Evolutionary conservation across 1,140 invertebrate species (phyloP).

Genomic region (Drosophila pachea): DNA sequence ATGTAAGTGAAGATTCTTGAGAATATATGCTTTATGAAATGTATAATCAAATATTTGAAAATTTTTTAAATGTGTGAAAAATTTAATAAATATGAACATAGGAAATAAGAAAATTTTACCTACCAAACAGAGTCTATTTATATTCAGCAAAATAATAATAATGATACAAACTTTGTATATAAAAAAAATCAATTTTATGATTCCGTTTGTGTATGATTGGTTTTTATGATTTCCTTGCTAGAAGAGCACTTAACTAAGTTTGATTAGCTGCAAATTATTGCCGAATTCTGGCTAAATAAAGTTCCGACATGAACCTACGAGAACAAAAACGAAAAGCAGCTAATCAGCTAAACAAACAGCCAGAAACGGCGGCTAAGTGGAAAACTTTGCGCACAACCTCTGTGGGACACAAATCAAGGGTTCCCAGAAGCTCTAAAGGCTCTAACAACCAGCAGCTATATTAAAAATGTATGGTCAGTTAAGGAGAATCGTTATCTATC

Average conservation of each 20-base stretch:
- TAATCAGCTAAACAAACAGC: slow-evolving; percentile 42
- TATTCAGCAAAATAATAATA: background rate
- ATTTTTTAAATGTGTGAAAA: background rate
- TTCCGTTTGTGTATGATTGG: background rate
- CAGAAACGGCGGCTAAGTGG: slow-evolving; percentile 27
- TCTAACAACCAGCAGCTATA: background rate
- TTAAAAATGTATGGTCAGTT: background rate
- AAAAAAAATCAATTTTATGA: slow-evolving; percentile 8
- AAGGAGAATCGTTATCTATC: too few relatives aligned
- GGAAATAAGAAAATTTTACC: background rate
- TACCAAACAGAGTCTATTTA: slow-evolving; percentile 23
- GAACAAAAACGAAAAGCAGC: background rate
- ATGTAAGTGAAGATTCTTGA: slow-evolving; percentile 20
- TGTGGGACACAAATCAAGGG: background rate
- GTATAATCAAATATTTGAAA: background rate
- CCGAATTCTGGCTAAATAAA: slow-evolving; percentile 20
- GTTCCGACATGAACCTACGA: background rate
- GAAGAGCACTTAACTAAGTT: slow-evolving; percentile 21
- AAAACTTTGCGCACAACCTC: slow-evolving; percentile 18
- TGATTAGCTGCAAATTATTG: slow-evolving; percentile 30
- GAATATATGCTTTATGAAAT: background rate
- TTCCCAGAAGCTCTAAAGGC: background rate
- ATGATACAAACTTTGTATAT: background rate
- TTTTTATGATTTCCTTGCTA: background rate
- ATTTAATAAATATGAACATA: background rate